phyloP scores from a whole-genome alignment of 2,113 vertebrate species.

The Nanorana parkeri region DNA sequence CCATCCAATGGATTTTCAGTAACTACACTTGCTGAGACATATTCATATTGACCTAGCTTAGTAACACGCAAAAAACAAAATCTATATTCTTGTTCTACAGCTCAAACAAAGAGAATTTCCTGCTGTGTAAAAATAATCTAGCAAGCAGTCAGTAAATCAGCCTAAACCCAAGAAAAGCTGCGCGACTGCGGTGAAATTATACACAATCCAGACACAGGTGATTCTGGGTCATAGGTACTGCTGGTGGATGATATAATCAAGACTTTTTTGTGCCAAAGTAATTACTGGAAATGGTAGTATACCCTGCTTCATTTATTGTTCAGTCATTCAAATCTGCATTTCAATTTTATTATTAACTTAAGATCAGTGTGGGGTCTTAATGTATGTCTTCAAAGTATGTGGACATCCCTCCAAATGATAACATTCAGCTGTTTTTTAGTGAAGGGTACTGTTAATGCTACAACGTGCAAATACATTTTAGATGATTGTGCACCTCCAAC shows the following conservation, averaged over 20 bases:
- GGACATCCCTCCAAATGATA: too few relatives aligned
- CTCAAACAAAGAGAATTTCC: constrained; percentile 51
- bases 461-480: too few relatives aligned
- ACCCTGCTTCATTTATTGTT: neutral
- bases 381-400: too few relatives aligned
- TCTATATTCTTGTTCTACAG: constrained; percentile 48
- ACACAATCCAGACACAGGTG: neutral
- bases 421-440: too few relatives aligned
- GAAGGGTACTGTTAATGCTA: too few relatives aligned
- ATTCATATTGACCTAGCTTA: constrained; percentile 18
- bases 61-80: constrained; percentile 30
- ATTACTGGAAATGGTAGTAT: constrained; percentile 10
- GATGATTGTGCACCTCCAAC: too few relatives aligned
- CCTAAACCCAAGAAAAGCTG: constrained; percentile 5
- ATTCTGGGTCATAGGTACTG: constrained; percentile 11
- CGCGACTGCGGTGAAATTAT: neutral
- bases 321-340: neutral
- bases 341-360: too few relatives aligned
- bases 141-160: constrained; percentile 34
- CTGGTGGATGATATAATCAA: constrained; percentile 1
- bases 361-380: too few relatives aligned
- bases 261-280: neutral
- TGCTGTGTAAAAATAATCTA: constrained; percentile 46
- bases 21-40: constrained; percentile 23
- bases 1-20: constrained; percentile 13